Base-by-base conservation (phyloP, 2,888 invertebrate genomes). In the Venustoraphidia nigricollis region DNA sequence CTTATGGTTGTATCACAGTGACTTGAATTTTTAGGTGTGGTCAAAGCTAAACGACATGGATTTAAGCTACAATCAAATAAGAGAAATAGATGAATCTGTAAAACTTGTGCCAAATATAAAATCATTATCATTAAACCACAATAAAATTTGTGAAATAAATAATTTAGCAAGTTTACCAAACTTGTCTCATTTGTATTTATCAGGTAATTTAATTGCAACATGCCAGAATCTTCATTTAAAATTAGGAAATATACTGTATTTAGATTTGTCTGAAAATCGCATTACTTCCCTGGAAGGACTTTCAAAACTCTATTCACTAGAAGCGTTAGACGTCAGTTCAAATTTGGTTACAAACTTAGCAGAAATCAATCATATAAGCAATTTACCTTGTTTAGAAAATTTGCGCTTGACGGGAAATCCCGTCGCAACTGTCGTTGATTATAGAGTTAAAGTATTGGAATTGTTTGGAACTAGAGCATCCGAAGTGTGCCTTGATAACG, bases 351-450 rank as follows among this genome's bases (percentile, higher is more conserved):
- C 75, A 2, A 80, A 85, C 49, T 78, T 94, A 9, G 79, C 83
- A 54, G 90, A 93, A 63, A 82, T 94, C 0, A 78, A 79, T 55
- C 72, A 83, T 64, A 74, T 95, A 43, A 82, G 87, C 37, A 76
- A 77, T 51, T 67, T 97, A 40, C 94, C 94, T 0, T 86, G 90
- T 60, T 67, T 97, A 47, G 93, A 93, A 62, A 79, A 83, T 64
- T 68, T 96, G n/a, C 76, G 82, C 60, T 68, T 96, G 42, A 86
- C 85, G 0, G 93, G 92, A 0, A 96, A 96, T 69, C 87, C 88
- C 11, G 83, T 96, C 0, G 88, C 93, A 0, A 78, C 83, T 1
- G 75, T 81, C 47, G 78, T 85, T 61, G 95, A 96, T 68, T 96
- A 94, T 61, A 76, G 96, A 57, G 83, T 91, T 0, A 87, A 89